Evolutionary conservation across 2,888 invertebrate genomes (phyloP).

Genomic region (Drosophila niveifrons): DNA sequence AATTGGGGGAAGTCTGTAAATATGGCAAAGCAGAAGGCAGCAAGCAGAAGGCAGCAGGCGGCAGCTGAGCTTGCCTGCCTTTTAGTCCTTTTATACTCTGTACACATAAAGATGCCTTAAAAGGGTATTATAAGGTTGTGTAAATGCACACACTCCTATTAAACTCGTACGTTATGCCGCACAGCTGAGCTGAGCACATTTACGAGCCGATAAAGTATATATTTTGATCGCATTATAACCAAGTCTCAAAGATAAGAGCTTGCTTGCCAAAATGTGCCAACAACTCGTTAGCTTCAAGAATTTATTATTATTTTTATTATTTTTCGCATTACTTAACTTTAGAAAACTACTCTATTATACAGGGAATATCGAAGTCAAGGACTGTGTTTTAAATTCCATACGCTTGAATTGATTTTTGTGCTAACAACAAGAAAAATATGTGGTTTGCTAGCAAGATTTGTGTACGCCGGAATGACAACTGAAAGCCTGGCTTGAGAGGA

Average conservation of each 20-base stretch:
- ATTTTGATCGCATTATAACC: neutral
- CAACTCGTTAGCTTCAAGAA: neutral
- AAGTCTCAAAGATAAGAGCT: neutral
- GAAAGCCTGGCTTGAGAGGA: slow-evolving; percentile 16
- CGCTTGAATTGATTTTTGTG: slow-evolving; percentile 47
- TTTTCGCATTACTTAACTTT: neutral
- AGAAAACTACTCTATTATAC: neutral
- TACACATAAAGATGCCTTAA: neutral
- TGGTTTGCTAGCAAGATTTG: slow-evolving; percentile 42
- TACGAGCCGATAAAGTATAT: slow-evolving; percentile 6
- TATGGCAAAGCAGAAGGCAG: slow-evolving; percentile 33
- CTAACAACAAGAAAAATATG: slow-evolving; percentile 36
- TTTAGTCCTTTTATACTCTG: slow-evolving; percentile 30
- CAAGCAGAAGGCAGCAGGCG: slow-evolving; percentile 5
- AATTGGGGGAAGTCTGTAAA: slow-evolving; percentile 52
- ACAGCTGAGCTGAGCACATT: slow-evolving; percentile 7
- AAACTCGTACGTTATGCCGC: neutral
- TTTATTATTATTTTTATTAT: neutral
- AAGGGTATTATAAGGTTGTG: slow-evolving; percentile 7
- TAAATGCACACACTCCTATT: neutral
- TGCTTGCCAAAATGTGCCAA: neutral
- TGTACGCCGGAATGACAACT: slow-evolving; percentile 32
- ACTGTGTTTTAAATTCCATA: neutral
- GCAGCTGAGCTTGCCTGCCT: slow-evolving; percentile 35
- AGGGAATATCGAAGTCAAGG: slow-evolving; percentile 30